These are phyloP conservation scores for Branchipolynoe longqiensis DNA, from an alignment of 2,888 invertebrate species.

Conservation along the genomic window DNA sequence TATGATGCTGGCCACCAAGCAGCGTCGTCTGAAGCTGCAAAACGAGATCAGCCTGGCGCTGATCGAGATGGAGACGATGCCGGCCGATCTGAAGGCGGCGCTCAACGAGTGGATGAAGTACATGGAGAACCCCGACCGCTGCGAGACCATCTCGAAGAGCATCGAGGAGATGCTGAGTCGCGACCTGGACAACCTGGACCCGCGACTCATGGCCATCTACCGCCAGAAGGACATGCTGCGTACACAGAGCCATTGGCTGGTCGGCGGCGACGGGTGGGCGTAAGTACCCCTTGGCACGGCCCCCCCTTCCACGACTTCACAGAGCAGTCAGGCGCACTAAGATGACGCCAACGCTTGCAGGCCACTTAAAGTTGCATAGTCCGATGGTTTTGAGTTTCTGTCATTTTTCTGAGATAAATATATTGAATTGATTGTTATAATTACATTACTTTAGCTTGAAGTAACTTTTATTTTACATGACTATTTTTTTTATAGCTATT, in stretches of 20 bases:
- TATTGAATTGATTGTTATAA: no score
- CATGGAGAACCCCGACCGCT: conserved; percentile 63
- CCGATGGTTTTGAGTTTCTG: no score
- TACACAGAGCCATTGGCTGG: conserved; percentile 68
- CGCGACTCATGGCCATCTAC: conserved; percentile 59
- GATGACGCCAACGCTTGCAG: no score
- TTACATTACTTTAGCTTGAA: no score
- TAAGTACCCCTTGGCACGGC: no score
- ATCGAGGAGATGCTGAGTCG: conserved; percentile 60
- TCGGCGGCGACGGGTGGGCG: conserved; percentile 71
- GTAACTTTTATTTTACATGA: no score
- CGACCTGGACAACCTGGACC: conserved; percentile 63
- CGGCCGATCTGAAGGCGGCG: conserved; percentile 59
- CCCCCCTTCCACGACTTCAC: no score
- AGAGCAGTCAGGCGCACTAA: no score
- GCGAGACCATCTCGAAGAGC: conserved; percentile 58
- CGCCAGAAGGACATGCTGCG: conserved; percentile 66
- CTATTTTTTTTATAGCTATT: no score
- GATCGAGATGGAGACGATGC: conserved; percentile 59
- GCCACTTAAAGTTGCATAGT: no score
- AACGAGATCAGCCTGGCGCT: conserved; percentile 60
- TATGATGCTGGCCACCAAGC: conserved; percentile 69
- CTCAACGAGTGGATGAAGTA: conserved; percentile 65
- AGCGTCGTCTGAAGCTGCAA: conserved; percentile 64
- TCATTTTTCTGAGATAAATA: no score